Evolutionary conservation across 2,797 vertebrate genomes (phyloP).

Genomic region (Schizopygopsis malacanthus): DNA sequence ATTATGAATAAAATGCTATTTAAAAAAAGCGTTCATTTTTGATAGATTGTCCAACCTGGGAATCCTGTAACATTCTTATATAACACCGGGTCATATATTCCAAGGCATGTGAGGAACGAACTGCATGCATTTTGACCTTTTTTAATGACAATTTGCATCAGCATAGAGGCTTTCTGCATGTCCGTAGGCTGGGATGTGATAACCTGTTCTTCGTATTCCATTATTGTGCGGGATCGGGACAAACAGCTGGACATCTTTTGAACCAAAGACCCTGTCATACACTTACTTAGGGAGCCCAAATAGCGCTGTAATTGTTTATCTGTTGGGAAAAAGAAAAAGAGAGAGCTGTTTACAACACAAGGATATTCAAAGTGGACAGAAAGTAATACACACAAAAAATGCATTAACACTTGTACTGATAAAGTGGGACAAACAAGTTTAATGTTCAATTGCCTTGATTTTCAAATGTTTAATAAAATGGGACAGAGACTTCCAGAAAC

Average conservation of each 20-base stretch:
- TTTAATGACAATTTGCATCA: conserved; percentile 61
- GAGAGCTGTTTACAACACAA: neutral
- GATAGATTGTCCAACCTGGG: conserved; percentile 59
- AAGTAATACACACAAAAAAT: neutral
- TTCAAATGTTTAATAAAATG: neutral
- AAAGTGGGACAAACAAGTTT: neutral
- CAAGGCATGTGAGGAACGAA: conserved; percentile 67
- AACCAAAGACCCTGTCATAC: conserved; percentile 56
- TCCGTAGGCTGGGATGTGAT: conserved; percentile 57
- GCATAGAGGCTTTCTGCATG: conserved; percentile 57
- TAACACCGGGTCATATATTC: conserved; percentile 42
- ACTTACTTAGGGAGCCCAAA: conserved; percentile 51
- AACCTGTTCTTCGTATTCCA: conserved; percentile 58
- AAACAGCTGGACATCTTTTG: conserved; percentile 55
- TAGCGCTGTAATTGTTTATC: conserved; percentile 53
- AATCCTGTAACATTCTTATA: conserved; percentile 52
- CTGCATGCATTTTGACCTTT: conserved; percentile 66
- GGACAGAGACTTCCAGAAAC: neutral
- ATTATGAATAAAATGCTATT: no score
- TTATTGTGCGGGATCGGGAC: conserved; percentile 51
- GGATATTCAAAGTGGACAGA: neutral
- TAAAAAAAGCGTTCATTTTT: neutral
- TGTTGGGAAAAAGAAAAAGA: conserved; percentile 34
- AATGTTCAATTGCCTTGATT: neutral
- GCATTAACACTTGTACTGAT: neutral